phyloP scores from a whole-genome alignment of 2,113 vertebrate genomes.

The Clarias gariepinus region DNA sequence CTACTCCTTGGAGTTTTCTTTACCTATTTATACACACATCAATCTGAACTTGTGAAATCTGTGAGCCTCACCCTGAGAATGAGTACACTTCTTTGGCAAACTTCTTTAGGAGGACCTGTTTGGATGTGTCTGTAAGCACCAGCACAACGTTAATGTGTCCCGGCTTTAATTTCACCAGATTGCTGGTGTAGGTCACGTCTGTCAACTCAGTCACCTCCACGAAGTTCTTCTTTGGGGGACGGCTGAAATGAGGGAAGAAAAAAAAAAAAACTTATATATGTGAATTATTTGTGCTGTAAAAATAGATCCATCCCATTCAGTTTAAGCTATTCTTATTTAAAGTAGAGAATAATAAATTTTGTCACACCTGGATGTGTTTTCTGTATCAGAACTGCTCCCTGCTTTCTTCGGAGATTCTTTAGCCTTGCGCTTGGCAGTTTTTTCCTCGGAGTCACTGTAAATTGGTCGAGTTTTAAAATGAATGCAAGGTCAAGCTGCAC shows the following conservation, averaged over 20 bases:
- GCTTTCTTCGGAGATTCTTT: conserved; percentile 70
- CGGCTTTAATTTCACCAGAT: conserved; percentile 88
- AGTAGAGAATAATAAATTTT: background rate
- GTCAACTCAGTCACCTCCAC: conserved; percentile 96
- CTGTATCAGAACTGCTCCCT: conserved; percentile 65
- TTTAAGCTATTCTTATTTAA: background rate
- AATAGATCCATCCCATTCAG: background rate
- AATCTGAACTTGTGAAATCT: background rate
- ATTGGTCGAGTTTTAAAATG: background rate
- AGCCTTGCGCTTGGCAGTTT: conserved; percentile 74
- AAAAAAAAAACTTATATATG: background rate
- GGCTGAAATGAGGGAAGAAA: conserved; percentile 58
- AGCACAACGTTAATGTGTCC: conserved; percentile 96
- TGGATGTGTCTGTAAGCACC: conserved; percentile 88
- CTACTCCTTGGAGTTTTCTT: background rate
- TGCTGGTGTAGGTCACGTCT: conserved; percentile 90
- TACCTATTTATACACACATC: background rate
- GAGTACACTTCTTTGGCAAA: conserved; percentile 95
- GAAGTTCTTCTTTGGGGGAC: conserved; percentile 87
- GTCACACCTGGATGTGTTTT: conserved; percentile 68
- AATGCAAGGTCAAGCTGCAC: background rate
- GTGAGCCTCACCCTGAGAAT: conserved; percentile 82
- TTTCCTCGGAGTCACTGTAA: conserved; percentile 85
- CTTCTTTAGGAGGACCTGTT: conserved; percentile 89
- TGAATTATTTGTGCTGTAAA: background rate